Evolutionary conservation across 2,888 invertebrate genomes (phyloP).

Genomic region (Agonopterix heracliana): DNA sequence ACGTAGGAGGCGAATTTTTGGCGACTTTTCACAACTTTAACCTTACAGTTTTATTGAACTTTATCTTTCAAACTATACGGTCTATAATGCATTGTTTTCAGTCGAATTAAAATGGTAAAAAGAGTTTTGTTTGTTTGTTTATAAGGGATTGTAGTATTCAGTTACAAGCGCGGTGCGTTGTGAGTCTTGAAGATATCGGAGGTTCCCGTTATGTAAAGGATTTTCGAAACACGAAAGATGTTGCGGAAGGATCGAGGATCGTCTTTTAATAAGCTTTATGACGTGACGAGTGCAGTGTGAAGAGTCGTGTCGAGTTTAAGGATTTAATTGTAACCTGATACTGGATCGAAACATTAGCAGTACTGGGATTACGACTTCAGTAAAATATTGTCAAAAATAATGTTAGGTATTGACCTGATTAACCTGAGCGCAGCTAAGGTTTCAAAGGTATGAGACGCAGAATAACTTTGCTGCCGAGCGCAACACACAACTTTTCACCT

Average conservation of each 20-base stretch:
- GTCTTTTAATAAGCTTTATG: neutral
- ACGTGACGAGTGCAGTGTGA: neutral
- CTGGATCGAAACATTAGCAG: neutral
- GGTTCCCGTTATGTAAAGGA: slow-evolving; percentile 42
- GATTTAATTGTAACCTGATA: neutral
- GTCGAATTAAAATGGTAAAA: slow-evolving; percentile 15
- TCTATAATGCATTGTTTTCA: slow-evolving; percentile 6
- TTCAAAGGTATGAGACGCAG: too few species aligned
- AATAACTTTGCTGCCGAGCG: too few species aligned
- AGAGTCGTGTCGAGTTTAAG: neutral
- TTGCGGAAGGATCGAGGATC: slow-evolving; percentile 2
- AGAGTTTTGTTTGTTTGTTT: slow-evolving; percentile 41
- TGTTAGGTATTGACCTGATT: too few species aligned
- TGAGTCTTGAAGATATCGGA: slow-evolving; percentile 36
- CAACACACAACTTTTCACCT: too few species aligned
- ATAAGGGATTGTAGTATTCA: slow-evolving; percentile 53
- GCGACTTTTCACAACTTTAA: slow-evolving; percentile 19
- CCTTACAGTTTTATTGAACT: neutral
- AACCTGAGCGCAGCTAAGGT: too few species aligned
- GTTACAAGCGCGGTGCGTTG: slow-evolving; percentile 37
- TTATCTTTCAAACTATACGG: slow-evolving; percentile 8
- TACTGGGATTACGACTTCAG: too few species aligned
- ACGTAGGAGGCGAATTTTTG: slow-evolving; percentile 48
- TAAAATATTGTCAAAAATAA: too few species aligned
- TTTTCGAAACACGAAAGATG: slow-evolving; percentile 20